Base-by-base conservation (phyloP, 1,140 invertebrate genomes). In the Cyrtorhinus lividipennis region DNA sequence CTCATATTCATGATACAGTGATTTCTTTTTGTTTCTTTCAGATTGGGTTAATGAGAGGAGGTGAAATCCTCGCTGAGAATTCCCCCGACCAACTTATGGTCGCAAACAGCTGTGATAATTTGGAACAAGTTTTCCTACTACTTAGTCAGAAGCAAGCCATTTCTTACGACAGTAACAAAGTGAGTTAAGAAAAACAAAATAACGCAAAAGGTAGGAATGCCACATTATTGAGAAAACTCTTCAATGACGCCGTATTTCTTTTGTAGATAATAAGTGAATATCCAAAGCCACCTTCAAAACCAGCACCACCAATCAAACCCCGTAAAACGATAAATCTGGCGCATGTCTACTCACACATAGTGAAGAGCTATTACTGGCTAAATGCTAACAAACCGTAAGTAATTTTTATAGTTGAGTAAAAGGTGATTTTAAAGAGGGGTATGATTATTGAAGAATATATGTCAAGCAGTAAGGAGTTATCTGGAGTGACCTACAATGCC, bases 291-390 rank as follows among this genome's bases (percentile, higher is more conserved):
- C 23, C 63, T 2, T 46, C 59, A 56, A 68, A 67, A 48, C 67
- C 67, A 25, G 25, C 58, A 25, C 48, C 64, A 23, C 67, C 67
- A n/a, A 26, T 66, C 18, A 64, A 65, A 65, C 60, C 57, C 26
- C 59, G 63, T 20, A 53, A 24, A 13, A 61, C 59, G 20, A 64
- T 67, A 48, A 66, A 63, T 10, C 56, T 53, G 46, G 58, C 59
- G 12, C 62, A 67, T 57, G 61, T 92, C 79, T 80, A 81, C 53
- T 91, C 92, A 27, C 75, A 95, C 8, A 81, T 92, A 30, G 87
- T 89, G 79, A 97, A 96, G 72, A 96, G 95, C 74, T 86, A 92
- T 68, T 80, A 90, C 59, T 83, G 88, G 75, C 85, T 95, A 78
- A 87, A 88, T 77, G 80, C 92, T 70, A 95, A 95, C 74, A 83